A percentile compares a stretch with the other conserved stretches of the same genome.
Evolutionary conservation across 2,888 invertebrate genomes (phyloP).

Genomic region (Dusona sp.): DNA sequence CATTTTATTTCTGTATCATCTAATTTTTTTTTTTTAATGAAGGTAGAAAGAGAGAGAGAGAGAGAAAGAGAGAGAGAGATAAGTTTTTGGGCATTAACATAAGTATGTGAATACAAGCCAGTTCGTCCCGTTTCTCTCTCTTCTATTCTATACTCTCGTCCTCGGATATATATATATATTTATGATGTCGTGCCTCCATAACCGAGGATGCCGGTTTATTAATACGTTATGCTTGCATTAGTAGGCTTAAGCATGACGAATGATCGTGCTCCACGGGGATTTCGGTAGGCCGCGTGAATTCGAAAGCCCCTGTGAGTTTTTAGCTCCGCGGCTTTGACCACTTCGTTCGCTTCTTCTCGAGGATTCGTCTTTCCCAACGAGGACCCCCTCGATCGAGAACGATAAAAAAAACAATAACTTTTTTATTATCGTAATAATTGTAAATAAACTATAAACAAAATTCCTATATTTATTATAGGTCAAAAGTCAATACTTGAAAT

Average conservation of each 20-base stretch:
- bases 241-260: slow-evolving; percentile 84
- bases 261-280: slow-evolving; percentile 80
- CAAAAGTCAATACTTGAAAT: neutral
- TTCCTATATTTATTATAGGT: slow-evolving; percentile 4
- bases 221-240: slow-evolving; percentile 84
- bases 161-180: slow-evolving; percentile 74
- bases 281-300: slow-evolving; percentile 76
- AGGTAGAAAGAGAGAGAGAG: neutral
- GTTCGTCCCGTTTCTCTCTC: slow-evolving; percentile 69
- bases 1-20: slow-evolving; percentile 75
- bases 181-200: slow-evolving; percentile 75
- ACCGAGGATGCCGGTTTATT: slow-evolving; percentile 79
- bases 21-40: slow-evolving; percentile 41
- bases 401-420: slow-evolving; percentile 14
- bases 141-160: slow-evolving; percentile 66
- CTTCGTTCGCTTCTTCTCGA: slow-evolving; percentile 33
- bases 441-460: slow-evolving; percentile 4
- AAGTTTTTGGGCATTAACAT: slow-evolving; percentile 75
- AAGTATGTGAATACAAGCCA: slow-evolving; percentile 78
- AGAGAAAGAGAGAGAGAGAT: too few relatives aligned
- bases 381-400: slow-evolving; percentile 3
- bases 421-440: slow-evolving; percentile 13
- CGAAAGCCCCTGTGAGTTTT: slow-evolving; percentile 67
- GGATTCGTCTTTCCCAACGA: slow-evolving; percentile 42
- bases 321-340: slow-evolving; percentile 32